Evolutionary conservation across 1,140 invertebrate species (phyloP).

Genomic region (Lutraria rhynchaena): DNA sequence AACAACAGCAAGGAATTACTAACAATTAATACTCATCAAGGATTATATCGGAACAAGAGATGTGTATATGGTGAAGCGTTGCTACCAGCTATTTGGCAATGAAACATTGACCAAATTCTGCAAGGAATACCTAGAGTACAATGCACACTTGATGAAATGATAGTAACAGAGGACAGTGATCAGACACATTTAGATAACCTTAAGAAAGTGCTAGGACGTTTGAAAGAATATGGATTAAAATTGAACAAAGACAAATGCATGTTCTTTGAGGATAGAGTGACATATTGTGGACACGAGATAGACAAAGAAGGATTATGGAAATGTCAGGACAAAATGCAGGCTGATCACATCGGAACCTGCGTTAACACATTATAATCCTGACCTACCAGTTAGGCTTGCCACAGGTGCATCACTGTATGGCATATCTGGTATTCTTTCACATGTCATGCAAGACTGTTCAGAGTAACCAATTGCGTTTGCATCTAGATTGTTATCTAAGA

Average conservation of each 20-base stretch:
- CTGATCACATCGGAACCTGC: conserved; percentile 56
- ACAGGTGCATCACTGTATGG: conserved; percentile 83
- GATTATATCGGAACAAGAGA: conserved; percentile 45
- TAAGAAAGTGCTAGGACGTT: neutral
- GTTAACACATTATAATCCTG: conserved; percentile 58
- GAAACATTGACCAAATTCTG: conserved; percentile 80
- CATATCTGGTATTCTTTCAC: conserved; percentile 82
- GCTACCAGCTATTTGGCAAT: conserved; percentile 83
- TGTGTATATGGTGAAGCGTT: conserved; percentile 67
- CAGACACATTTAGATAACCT: neutral
- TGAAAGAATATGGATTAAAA: conserved; percentile 21
- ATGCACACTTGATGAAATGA: conserved; percentile 63
- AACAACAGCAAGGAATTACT: conserved; percentile 63
- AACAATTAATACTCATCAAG: conserved; percentile 72
- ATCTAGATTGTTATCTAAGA: conserved; percentile 78
- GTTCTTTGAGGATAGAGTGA: conserved; percentile 12
- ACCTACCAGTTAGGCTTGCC: conserved; percentile 71
- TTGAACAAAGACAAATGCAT: conserved; percentile 16
- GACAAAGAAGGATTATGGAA: too few relatives aligned
- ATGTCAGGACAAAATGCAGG: conserved; percentile 53
- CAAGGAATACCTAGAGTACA: conserved; percentile 59
- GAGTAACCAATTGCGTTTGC: conserved; percentile 82
- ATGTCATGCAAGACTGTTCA: conserved; percentile 76
- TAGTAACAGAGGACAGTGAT: conserved; percentile 52
- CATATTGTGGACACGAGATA: conserved; percentile 18